Base-by-base conservation (phyloP, 2,797 vertebrate genomes). In the Catostomus latipinnis region DNA sequence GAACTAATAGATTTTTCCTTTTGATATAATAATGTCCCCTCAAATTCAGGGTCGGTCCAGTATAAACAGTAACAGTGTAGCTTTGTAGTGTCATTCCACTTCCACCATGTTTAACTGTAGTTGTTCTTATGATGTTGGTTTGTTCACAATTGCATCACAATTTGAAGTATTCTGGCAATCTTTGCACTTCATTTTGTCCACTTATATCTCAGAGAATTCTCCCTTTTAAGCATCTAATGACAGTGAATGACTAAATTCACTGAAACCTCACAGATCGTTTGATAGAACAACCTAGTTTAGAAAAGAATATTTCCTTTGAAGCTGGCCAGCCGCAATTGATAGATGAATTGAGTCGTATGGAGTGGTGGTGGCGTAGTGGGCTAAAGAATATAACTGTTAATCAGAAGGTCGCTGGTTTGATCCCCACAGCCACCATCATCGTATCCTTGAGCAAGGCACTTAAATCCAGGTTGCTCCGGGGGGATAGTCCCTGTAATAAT, bases 171-270 rank as follows among this genome's bases (percentile, higher is more conserved):
- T 57, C 1, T 57, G 54, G 34, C 22, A 22, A 48, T 65, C 10
- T 13, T 54, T 9, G 18, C 72, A 7, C 71, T 65, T 75, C 6
- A 65, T 54, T 18, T 60, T 52, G 46, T 57, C 65, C 45, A 76
- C 53, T 76, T 9, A 6, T 13, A 14, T n/a, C 45, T 67, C 11
- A 68, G 58, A 58, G 2, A 75, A 65, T 75, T 50, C 4, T 56
- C 1, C 56, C 7, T 0, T 22, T 66, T 10, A 16, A 12, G 3
- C 14, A 22, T 18, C 14, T 56, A n/a, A 76, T 76, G 14, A 66
- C 1, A 18, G 18, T n/a, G 3, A 76, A 43, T 48, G 34, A 14
- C 43, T 76, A 13, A 49, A 58, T 11, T 9, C 9, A 6, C 22
- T 45, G 3, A 6, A 65, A 54, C 22, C 72, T 76, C 0, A 34